phyloP scores from a whole-genome alignment of 2,113 vertebrate genomes.

The Spea multiplicata region DNA sequence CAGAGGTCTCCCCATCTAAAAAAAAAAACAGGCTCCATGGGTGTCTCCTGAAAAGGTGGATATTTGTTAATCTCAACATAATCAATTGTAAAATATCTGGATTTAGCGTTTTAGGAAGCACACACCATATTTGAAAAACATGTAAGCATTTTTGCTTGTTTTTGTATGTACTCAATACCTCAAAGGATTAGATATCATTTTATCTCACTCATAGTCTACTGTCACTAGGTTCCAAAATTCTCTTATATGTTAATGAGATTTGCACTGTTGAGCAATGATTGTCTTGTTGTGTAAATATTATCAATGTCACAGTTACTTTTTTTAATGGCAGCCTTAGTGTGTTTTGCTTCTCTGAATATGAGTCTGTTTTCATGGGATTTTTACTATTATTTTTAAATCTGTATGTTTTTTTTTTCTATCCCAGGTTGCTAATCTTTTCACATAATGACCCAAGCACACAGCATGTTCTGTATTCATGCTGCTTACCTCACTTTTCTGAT shows the following conservation, averaged over 20 bases:
- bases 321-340: slow-evolving; percentile 9
- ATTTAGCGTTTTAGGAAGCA: too few species aligned
- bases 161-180: too few species aligned
- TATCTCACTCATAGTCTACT: too few species aligned
- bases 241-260: slow-evolving; percentile 15
- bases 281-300: slow-evolving; percentile 25
- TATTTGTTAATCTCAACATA: too few species aligned
- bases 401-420: slow-evolving; percentile 5
- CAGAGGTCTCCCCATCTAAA: too few species aligned
- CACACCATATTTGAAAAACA: too few species aligned
- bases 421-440: slow-evolving; percentile 9
- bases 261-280: slow-evolving; percentile 10
- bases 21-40: too few species aligned
- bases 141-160: too few species aligned
- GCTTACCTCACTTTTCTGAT: slow-evolving; percentile 7
- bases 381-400: neutral
- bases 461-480: slow-evolving; percentile 16
- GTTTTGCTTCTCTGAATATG: neutral
- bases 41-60: too few species aligned
- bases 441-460: slow-evolving; percentile 19
- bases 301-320: neutral
- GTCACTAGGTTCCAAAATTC: neutral
- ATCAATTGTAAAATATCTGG: too few species aligned
- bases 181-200: too few species aligned
- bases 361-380: neutral